Evolutionary conservation across 1,140 invertebrate species (phyloP), one percentile per base, ranked within the genome.

Genomic region (Drosophila subobscura): DNA sequence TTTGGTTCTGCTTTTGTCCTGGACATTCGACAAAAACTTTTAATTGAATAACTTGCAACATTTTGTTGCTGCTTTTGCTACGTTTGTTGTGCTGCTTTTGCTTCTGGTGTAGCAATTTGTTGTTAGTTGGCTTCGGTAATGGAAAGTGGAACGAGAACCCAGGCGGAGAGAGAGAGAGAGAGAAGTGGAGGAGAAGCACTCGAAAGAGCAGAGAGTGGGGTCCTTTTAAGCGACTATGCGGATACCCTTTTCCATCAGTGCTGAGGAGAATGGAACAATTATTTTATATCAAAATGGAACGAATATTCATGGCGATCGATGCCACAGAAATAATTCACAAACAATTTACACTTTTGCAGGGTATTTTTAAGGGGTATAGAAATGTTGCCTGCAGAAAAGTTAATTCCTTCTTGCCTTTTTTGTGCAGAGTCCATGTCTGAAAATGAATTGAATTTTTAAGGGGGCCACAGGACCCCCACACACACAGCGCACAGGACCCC

Each of bases 41-140:
- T 85, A 85, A 85, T 85, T 85, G 83, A 85, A 85, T 85, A 85
- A 86, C 64, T 85, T 86, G 81, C 77, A 77, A 79, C 81, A 12
- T 37, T 37, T 12, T 37, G 33, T 33, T 12, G 33, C 33, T 37
- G 33, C 33, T 12, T 37, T 67, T 83, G 81, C 80, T 85, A 68
- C 63, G 60, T 80, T 68, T 65, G 63, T 65, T 77, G 37, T 52
- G 25, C 29, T 37, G 64, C n/a, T 25, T 5, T 51, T n/a, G 20
- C n/a, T 45, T 10, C 8, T 59, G 56, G 8, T 61, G 40, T 25
- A 71, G 70, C 54, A 60, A 79, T 67, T 67, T 72, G 58, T 73
- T 67, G 72, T 85, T 83, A 85, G 79, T 76, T 85, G 75, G 71
- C 79, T 70, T 77, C 79, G 7, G 33, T 47, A 71, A 63, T 44